Evolutionary conservation across 2,113 vertebrate species (phyloP).

Genomic region (Mesembrinibis cayennensis): DNA sequence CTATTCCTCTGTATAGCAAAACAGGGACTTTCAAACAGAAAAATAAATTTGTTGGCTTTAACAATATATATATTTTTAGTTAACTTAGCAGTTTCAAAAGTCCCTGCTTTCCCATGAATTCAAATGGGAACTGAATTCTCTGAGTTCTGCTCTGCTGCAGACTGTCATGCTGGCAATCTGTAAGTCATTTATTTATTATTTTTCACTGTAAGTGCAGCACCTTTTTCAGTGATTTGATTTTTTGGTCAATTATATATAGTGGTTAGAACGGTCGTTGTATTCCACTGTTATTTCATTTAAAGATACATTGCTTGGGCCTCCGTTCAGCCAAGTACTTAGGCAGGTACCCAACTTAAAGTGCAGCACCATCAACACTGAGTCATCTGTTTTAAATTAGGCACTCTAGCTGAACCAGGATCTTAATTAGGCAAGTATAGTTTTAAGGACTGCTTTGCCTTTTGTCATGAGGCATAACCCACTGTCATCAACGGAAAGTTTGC

Average conservation of each 20-base stretch:
- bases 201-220: slow-evolving; percentile 22
- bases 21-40: slow-evolving; percentile 50
- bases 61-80: slow-evolving; percentile 67
- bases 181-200: slow-evolving; percentile 56
- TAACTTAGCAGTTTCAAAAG: slow-evolving; percentile 62
- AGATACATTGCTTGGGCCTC: background rate
- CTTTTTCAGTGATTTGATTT: slow-evolving; percentile 50
- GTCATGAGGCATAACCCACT: background rate
- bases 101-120: slow-evolving; percentile 64
- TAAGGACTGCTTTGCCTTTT: slow-evolving; percentile 28
- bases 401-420: background rate
- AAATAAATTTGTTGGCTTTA: slow-evolving; percentile 67
- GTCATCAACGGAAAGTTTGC: background rate
- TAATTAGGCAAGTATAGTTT: slow-evolving; percentile 24
- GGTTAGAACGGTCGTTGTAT: background rate
- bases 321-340: slow-evolving; percentile 35
- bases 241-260: slow-evolving; percentile 54
- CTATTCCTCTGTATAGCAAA: slow-evolving; percentile 57
- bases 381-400: slow-evolving; percentile 49
- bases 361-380: slow-evolving; percentile 12
- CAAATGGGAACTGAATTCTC: slow-evolving; percentile 55
- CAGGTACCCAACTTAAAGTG: slow-evolving; percentile 50
- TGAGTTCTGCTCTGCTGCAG: slow-evolving; percentile 38
- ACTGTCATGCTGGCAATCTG: slow-evolving; percentile 25
- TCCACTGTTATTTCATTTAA: slow-evolving; percentile 25